Base-by-base conservation (phyloP, 2,888 invertebrate genomes). In the Amiota mariae region DNA sequence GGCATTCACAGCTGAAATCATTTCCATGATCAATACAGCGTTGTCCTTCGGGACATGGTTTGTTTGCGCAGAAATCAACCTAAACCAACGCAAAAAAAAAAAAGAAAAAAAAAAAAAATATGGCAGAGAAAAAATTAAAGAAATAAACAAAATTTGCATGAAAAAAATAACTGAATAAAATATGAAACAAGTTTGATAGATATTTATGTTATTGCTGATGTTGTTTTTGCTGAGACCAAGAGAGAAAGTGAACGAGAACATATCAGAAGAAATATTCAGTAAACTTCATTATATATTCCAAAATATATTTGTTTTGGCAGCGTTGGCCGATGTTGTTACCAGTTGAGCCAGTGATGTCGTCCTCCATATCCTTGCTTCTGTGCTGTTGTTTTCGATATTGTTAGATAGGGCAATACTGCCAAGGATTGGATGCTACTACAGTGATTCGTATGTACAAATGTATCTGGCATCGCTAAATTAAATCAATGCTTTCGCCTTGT, bases 1-100 rank as follows among this genome's bases (percentile, higher is more conserved):
- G 94, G 88, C 95, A 95, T 87, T 94, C 94, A 89, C 95, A 95
- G 74, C 92, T 92, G 88, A 93, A 94, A 88, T 92, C 94, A 90
- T 94, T 94, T 79, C 94, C 95, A 86, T 92, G 93, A 90, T 95
- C 94, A 84, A 94, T 91, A 89, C 95, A 95, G 85, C 91, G 92
- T 76, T 93, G 93, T 79, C 92, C 93, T 80, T 91, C 91, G 46
- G 93, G 91, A 87, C 95, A 95, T 10, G 94, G 94, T 87, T 93
- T 93, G 74, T 94, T 94, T 77, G 93, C 92, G 86, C 94, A 94
- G 78, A 94, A 90, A 89, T 94, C 93, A 89, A 94, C 93, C 94
- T 94, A 89, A 77, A 74, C 74, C 75, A 71, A 70, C 3, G 24
- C 10, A 59, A 51, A 64, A 64, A 49, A 57, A 57, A 70, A 57